Percentiles rank a stretch among this genome's conserved stretches.
These are phyloP conservation scores for Arion vulgaris DNA, from an alignment of 1,140 invertebrate species.

Conservation along the genomic window DNA sequence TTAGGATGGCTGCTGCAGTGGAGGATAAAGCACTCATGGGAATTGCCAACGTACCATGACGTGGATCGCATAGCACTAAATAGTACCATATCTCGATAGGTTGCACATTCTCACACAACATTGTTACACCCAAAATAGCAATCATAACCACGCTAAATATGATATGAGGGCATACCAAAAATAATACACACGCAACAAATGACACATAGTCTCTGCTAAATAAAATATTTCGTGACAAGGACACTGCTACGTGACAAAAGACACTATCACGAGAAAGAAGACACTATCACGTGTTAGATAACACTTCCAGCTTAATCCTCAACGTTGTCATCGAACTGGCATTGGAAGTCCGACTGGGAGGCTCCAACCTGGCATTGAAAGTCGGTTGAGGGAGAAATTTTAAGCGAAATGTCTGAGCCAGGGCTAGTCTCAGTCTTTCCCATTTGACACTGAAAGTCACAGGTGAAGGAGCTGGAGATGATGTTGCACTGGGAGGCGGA, in stretches of 20 bases:
- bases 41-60: too few relatives aligned
- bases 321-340: conserved; percentile 21
- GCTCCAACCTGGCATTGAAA: conserved; percentile 18
- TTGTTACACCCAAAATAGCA: too few relatives aligned
- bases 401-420: not conserved
- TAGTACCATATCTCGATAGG: too few relatives aligned
- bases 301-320: not conserved
- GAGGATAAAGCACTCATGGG: too few relatives aligned
- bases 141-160: too few relatives aligned
- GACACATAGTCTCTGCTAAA: too few relatives aligned
- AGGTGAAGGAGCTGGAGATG: not conserved
- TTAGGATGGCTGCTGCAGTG: too few relatives aligned
- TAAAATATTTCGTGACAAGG: too few relatives aligned
- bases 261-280: not conserved
- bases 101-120: too few relatives aligned
- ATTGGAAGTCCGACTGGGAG: conserved; percentile 16
- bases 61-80: too few relatives aligned
- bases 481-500: conserved; percentile 25
- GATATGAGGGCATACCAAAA: too few relatives aligned
- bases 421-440: not conserved
- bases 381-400: not conserved
- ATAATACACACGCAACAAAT: too few relatives aligned
- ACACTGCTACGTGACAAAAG: not conserved
- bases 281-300: not conserved
- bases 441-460: conserved; percentile 15